A percentile compares a stretch with the other conserved stretches of the same genome.
These are phyloP conservation scores for Acanthoscelides obtectus DNA, from an alignment of 2,888 invertebrate genomes.

Conservation along the genomic window DNA sequence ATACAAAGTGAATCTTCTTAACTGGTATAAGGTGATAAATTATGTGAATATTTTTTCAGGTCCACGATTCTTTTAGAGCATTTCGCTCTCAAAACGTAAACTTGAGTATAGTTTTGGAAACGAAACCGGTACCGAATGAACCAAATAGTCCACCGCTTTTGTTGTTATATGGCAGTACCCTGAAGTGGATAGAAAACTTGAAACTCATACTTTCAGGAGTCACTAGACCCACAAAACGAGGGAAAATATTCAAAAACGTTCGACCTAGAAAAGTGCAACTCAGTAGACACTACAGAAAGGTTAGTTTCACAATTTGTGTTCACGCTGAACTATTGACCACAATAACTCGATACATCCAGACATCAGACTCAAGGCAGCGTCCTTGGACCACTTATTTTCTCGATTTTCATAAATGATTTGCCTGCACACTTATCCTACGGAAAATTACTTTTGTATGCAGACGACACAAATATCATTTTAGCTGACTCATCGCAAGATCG, in stretches of 20 bases:
- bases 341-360: no score
- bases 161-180: conserved; percentile 86
- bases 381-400: no score
- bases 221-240: conserved; percentile 90
- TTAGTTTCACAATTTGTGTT: conserved; percentile 40
- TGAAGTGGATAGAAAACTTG: conserved; percentile 94
- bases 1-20: no score
- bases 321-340: no score
- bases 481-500: no score
- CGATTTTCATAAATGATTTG: no score
- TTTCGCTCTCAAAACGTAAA: conserved; percentile 86
- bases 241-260: conserved; percentile 79
- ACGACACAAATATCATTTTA: no score
- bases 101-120: conserved; percentile 73
- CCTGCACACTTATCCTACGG: no score
- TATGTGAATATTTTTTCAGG: conserved; percentile 47
- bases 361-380: no score
- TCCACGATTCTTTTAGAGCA: conserved; percentile 92
- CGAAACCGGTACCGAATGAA: conserved; percentile 54
- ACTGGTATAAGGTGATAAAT: no score
- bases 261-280: conserved; percentile 85
- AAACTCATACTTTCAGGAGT: conserved; percentile 89
- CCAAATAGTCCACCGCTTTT: conserved; percentile 59
- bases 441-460: no score
- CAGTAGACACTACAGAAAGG: conserved; percentile 85